Base-by-base conservation (phyloP, 2,888 invertebrate genomes). In the Lepidocyrtoides sp. region DNA sequence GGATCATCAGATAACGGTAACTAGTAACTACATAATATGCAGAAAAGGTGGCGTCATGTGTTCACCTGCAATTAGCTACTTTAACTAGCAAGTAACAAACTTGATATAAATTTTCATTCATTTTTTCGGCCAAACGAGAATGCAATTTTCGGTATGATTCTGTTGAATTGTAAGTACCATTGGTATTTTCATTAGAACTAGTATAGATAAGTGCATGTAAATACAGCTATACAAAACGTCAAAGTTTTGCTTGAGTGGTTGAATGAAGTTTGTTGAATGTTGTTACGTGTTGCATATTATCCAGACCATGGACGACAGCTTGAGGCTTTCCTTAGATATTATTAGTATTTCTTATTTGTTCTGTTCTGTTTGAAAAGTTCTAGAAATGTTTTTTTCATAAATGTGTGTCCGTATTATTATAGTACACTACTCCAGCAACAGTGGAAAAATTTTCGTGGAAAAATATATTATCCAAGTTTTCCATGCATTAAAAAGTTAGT, bases 261-360 rank as follows among this genome's bases (percentile, higher is more conserved):
- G 69, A 29, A 32, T 0, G n/a, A n/a, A n/a, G n/a, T 36, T 23
- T 17, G 17, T 17, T n/a, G 2, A 0, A 29, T 12, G 26, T 12
- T 1, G 60, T 69, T 69, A 17, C n/a, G 36, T 69, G 69, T 32
- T 69, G 66, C 66, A 17, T 60, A 26, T 60, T 60, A 23, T 60
- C 20, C 26, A 60, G 36, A 23, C 29, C 63, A 63, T 5, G 26
- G 5, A 36, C 69, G 36, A 14, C 69, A 69, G 69, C 69, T 69
- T 69, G 69, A 69, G 36, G 17, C 32, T 29, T 63, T 69, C 36
- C 69, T n/a, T 69, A 26, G 60, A 17, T 66, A 32, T 66, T 66
- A 23, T 3, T 17, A 17, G 12, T 26, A 36, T 69, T 32, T 69
- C n/a, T 29, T 29, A 69, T 12, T 14, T 63, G 7, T 29, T 36